Percentiles rank a stretch among this genome's conserved stretches.
Conservation (phyloP, 2,888 invertebrate species). For the Brachyptera risi region DNA sequence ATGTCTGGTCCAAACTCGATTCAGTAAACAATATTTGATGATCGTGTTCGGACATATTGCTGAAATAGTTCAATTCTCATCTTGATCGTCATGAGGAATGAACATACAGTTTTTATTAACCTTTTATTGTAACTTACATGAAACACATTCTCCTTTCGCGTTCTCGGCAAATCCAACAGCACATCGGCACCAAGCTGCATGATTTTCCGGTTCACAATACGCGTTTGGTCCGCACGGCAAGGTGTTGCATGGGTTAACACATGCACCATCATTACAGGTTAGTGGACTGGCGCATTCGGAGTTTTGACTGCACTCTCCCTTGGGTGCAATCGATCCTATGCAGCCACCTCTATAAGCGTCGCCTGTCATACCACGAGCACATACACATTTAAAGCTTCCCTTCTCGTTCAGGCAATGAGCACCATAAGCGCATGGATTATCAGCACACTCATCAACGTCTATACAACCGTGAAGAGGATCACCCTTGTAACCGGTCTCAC, state of each 20-base stretch:
- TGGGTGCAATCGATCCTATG: constrained; percentile 52
- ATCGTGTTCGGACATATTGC: neutral
- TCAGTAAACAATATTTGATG: neutral
- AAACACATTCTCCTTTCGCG: constrained; percentile 75
- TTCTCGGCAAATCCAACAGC: constrained; percentile 76
- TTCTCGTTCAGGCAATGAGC: constrained; percentile 84
- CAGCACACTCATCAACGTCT: constrained; percentile 81
- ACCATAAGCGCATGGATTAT: constrained; percentile 81
- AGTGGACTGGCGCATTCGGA: constrained; percentile 77
- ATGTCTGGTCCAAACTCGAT: neutral
- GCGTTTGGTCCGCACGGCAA: constrained; percentile 80
- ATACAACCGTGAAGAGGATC: constrained; percentile 79
- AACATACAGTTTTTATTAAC: neutral
- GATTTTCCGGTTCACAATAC: constrained; percentile 81
- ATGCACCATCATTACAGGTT: constrained; percentile 72
- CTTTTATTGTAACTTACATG: constrained; percentile 69
- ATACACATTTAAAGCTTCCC: constrained; percentile 81
- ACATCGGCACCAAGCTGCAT: constrained; percentile 86
- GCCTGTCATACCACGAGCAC: constrained; percentile 76
- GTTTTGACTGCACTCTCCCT: constrained; percentile 65
- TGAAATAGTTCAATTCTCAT: neutral
- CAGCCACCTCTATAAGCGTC: constrained; percentile 84
- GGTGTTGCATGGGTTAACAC: constrained; percentile 74
- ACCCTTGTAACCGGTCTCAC: constrained; percentile 80
- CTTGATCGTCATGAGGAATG: neutral